A percentile compares a stretch with the other conserved stretches of the same genome.
These are phyloP conservation scores for Ennomos quercinarius DNA, from an alignment of 2,888 invertebrate genomes.

Conservation along the genomic window DNA sequence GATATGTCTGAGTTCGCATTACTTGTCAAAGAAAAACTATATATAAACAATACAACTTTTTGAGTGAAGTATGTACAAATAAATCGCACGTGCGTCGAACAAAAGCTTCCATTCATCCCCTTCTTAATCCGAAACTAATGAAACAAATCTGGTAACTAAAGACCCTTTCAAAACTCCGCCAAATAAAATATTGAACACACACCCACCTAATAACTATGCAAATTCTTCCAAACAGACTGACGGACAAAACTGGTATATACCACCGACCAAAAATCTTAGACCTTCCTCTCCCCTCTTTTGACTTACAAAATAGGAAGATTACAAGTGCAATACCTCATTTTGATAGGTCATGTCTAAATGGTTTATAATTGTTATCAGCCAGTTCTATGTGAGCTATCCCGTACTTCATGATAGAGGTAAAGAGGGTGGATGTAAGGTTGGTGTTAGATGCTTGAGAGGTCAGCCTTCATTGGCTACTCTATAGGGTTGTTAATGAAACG, in stretches of 20 bases:
- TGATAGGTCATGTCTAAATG: conserved; percentile 20
- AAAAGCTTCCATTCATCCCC: conserved; percentile 3
- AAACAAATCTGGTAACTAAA: conserved; percentile 29
- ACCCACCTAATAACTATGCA: conserved; percentile 70
- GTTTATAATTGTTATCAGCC: conserved; percentile 42
- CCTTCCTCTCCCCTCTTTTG: background rate
- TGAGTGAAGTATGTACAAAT: conserved; percentile 1
- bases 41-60: too few species aligned
- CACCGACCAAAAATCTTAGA: conserved; percentile 9
- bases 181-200: conserved; percentile 60
- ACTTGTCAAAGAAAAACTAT: too few species aligned
- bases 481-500: conserved; percentile 55
- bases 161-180: conserved; percentile 38
- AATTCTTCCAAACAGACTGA: conserved; percentile 64
- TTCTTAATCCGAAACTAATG: conserved; percentile 33
- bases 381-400: conserved; percentile 35
- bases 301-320: conserved; percentile 1
- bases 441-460: conserved; percentile 17
- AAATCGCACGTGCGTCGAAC: conserved; percentile 25
- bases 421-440: background rate
- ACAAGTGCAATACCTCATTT: background rate
- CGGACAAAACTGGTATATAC: conserved; percentile 16
- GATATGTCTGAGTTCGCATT: too few species aligned
- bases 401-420: background rate
- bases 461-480: conserved; percentile 38